Percentiles rank a stretch among this genome's conserved stretches.
phyloP scores from a whole-genome alignment of 2,113 vertebrate species.

The Larimichthys crocea region DNA sequence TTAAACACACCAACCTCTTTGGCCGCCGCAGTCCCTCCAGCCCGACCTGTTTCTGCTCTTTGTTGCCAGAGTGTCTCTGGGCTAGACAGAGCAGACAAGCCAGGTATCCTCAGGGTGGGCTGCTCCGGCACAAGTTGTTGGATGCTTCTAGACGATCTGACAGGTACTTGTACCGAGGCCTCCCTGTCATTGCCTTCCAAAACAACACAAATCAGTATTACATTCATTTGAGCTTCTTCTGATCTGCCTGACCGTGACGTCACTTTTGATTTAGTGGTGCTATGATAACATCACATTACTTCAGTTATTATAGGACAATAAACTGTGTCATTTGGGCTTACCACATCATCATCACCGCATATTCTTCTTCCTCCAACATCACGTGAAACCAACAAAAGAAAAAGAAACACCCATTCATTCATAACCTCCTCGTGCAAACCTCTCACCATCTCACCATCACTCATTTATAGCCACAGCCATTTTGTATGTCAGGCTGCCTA shows the following conservation, averaged over 20 bases:
- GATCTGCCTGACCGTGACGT: neutral
- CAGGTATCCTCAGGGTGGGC: constrained; percentile 39
- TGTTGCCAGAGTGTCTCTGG: constrained; percentile 68
- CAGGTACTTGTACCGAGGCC: too few species aligned
- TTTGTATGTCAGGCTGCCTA: constrained; percentile 26
- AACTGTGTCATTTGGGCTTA: neutral
- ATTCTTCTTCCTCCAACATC: neutral
- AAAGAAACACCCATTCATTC: neutral
- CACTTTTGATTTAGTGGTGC: neutral
- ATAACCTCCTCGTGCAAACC: neutral
- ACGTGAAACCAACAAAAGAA: neutral
- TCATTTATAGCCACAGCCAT: constrained; percentile 33
- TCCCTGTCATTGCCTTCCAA: too few species aligned
- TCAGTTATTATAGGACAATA: neutral
- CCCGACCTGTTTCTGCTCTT: constrained; percentile 72
- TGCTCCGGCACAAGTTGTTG: constrained; percentile 30
- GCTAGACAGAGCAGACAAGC: constrained; percentile 82
- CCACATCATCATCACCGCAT: too few species aligned
- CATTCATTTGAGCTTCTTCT: neutral
- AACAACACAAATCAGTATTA: neutral
- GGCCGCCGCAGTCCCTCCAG: constrained; percentile 65
- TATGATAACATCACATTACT: neutral
- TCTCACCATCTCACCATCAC: constrained; percentile 8
- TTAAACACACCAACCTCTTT: constrained; percentile 70
- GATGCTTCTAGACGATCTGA: too few species aligned